Evolutionary conservation across 53 echinoderm and acorn worm genomes (phyloP), one percentile per base, ranked within the genome.

Genomic region (Henricia sp.): DNA sequence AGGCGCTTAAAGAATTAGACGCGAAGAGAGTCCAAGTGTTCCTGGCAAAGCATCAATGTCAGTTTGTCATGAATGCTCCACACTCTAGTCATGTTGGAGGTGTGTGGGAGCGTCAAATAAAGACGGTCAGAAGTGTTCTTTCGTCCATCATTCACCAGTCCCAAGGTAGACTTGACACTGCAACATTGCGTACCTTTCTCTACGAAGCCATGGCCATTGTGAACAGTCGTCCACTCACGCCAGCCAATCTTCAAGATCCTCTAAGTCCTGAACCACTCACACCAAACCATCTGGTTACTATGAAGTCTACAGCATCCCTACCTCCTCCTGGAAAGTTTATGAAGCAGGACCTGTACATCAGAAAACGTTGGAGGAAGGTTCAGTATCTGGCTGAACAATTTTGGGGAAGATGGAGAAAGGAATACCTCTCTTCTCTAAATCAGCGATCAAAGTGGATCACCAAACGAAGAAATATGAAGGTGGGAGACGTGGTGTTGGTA

Each of bases 191-290:
- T 12, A 93, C 87, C n/a, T 50, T 90, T 19, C 66, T 93, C 71
- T 48, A 67, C 26, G 84, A 93, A 72, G 93, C 58, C 17, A 64
- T 60, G 35, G 86, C 89, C 12, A 90, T 90, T 26, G 82, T 93
- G 0, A 90, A 93, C 50, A 82, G 86, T 37, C 85, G 90, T 37
- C 89, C 86, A 34, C 41, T 91, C 2, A 67, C 82, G 1, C n/a
- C 29, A 28, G 38, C 46, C 51, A 60, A 37, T 50, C 29, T 52
- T 24, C 20, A 70, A 16, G 53, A 62, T 51, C 50, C 68, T 36
- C 33, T 17, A 17, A 72, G 51, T 19, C 57, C 54, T 25, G 88
- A 38, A 70, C 82, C 88, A 46, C 41, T 88, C 4, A 60, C 60
- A 10, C 55, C 80, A 12, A 60, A 60, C 21, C 60, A 60, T 20